Conservation (phyloP, 2,113 vertebrate species). For the Plectropomus leopardus region DNA sequence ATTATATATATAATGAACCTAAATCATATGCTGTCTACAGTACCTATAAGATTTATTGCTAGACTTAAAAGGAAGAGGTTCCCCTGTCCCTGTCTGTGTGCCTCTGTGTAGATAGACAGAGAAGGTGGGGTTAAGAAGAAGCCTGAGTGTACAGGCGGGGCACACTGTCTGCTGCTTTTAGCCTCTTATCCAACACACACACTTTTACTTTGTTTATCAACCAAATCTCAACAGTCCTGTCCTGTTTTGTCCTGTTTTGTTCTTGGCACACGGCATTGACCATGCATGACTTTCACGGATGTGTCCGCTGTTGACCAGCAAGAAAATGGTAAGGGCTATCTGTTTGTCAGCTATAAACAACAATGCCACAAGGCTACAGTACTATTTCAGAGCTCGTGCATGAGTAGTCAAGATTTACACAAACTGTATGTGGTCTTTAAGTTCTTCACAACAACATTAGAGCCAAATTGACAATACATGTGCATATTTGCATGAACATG, state of each 20-base stretch:
- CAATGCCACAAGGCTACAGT: background rate
- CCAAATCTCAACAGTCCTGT: conserved; percentile 12
- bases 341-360: background rate
- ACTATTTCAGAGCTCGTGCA: background rate
- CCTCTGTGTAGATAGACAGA: conserved; percentile 29
- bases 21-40: background rate
- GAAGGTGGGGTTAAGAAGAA: conserved; percentile 39
- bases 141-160: background rate
- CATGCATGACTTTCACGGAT: background rate
- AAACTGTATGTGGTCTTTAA: too few relatives aligned
- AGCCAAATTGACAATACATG: too few relatives aligned
- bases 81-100: background rate
- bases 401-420: too few relatives aligned
- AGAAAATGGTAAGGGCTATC: conserved; percentile 41
- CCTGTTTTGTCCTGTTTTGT: background rate
- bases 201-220: conserved; percentile 1
- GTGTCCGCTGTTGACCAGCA: background rate
- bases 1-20: background rate
- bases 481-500: too few relatives aligned
- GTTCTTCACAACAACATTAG: too few relatives aligned
- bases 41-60: background rate
- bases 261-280: background rate
- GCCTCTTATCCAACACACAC: conserved; percentile 33
- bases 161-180: background rate
- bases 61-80: background rate